Base-by-base conservation (phyloP, 2,797 vertebrate genomes). In the Sarcophilus harrisii region DNA sequence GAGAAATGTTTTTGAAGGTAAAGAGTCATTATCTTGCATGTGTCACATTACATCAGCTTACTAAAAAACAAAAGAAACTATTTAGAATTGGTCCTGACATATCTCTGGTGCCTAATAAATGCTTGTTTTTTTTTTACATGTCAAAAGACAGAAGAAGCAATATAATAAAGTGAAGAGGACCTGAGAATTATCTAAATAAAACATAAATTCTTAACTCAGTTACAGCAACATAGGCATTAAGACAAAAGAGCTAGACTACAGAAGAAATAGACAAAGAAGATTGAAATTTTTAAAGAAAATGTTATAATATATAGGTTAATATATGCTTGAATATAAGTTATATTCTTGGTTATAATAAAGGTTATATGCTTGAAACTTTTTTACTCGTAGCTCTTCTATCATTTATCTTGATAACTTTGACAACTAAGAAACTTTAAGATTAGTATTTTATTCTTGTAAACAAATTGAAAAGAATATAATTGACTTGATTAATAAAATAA, bases 1-100 rank as follows among this genome's bases (percentile, higher is more conserved):
- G 81, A 96, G 91, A 58, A 62, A 73, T 38, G 4, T 90, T 93
- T 95, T 58, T 90, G 87, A 94, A 57, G 54, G 54, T 49, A 91
- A 94, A 81, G 30, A 94, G 54, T 30, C 4, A 5, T 32, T 12
- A 4, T 1, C 57, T 52, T 55, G n/a, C 1, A 0, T 32, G 57
- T 32, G 54, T 90, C 55, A 27, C 16, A 49, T 59, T 81, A 57
- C 92, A 24, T 30, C 0, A 24, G 12, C 54, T 14, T 30, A 60
- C 62, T 60, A 66, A 66, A 6, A 66, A 66, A 14, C 30, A 66
- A 66, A 66, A 66, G 30, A 73, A 73, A n/a, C 1, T n/a, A 18
- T n/a, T n/a, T n/a, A 66, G 62, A 32, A 5, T n/a, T 1, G 14
- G 16, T 1, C 14, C 5, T 73, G 12, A 2, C 2, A 5, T 16